Evolutionary conservation across 2,888 invertebrate genomes (phyloP).

Genomic region (Rhodophaea formosa): DNA sequence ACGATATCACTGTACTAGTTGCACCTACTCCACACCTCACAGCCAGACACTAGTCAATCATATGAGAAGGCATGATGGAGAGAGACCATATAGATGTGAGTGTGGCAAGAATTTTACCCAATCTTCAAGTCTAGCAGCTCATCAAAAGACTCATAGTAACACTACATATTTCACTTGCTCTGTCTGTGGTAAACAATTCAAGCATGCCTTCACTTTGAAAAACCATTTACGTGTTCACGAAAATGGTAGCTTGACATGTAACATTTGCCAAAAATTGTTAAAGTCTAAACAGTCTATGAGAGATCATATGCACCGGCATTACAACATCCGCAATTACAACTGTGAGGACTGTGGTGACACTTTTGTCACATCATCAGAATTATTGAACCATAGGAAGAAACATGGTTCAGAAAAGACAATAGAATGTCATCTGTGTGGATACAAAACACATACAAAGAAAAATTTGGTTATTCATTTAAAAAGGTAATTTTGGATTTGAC

Average conservation of each 20-base stretch:
- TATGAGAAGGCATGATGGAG: conserved; percentile 69
- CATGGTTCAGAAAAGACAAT: conserved; percentile 55
- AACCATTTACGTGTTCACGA: conserved; percentile 67
- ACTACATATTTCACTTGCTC: conserved; percentile 63
- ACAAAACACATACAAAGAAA: conserved; percentile 66
- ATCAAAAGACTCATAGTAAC: conserved; percentile 65
- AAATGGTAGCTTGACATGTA: conserved; percentile 55
- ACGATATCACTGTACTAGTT: conserved; percentile 66
- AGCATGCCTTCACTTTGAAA: conserved; percentile 68
- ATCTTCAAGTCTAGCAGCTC: conserved; percentile 64
- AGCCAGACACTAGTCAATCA: conserved; percentile 74
- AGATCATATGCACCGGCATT: conserved; percentile 68
- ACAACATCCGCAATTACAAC: conserved; percentile 67
- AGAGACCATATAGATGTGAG: conserved; percentile 66
- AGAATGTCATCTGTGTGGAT: conserved; percentile 69
- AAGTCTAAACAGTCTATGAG: conserved; percentile 64
- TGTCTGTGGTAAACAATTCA: conserved; percentile 74
- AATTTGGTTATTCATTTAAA: conserved; percentile 65
- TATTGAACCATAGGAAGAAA: conserved; percentile 66
- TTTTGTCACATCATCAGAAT: conserved; percentile 70
- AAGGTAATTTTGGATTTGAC: conserved; percentile 44
- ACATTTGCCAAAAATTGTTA: conserved; percentile 62
- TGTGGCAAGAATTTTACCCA: conserved; percentile 74
- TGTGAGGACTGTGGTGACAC: conserved; percentile 74
- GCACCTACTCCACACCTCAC: conserved; percentile 66